Evolutionary conservation across 2,113 vertebrate species (phyloP).

Genomic region (Corynorhinus townsendii): DNA sequence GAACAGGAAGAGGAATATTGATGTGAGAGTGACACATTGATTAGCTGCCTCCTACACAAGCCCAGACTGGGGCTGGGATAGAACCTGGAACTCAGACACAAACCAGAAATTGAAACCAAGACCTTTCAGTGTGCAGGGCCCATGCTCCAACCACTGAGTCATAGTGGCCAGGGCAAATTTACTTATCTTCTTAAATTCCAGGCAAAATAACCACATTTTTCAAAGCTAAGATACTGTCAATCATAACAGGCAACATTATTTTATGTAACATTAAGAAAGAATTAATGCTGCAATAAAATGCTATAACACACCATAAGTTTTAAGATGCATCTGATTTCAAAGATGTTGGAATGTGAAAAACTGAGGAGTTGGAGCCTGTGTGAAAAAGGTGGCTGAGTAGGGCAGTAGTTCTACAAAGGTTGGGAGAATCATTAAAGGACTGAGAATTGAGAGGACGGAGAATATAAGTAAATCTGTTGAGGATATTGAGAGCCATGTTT

Average conservation of each 20-base stretch:
- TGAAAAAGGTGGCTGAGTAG: background rate
- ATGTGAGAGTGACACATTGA: no score
- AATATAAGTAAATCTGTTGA: background rate
- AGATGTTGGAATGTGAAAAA: background rate
- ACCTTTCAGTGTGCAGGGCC: no score
- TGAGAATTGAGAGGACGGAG: background rate
- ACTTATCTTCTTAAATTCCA: background rate
- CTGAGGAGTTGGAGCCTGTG: background rate
- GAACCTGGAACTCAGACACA: no score
- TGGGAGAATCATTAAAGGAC: background rate
- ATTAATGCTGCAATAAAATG: slow-evolving; percentile 22
- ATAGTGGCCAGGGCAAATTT: background rate
- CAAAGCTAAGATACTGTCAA: background rate
- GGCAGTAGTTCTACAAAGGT: background rate
- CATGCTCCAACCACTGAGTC: no score
- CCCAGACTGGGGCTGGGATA: no score
- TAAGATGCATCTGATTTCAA: slow-evolving; percentile 4
- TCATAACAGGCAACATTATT: background rate
- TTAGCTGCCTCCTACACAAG: no score
- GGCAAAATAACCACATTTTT: background rate
- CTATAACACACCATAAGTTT: background rate
- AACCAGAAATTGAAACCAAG: no score
- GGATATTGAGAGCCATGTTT: background rate
- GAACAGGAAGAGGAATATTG: no score
- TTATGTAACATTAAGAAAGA: background rate